Conservation (phyloP, 2,797 vertebrate species). For the Diplodus sargus region DNA sequence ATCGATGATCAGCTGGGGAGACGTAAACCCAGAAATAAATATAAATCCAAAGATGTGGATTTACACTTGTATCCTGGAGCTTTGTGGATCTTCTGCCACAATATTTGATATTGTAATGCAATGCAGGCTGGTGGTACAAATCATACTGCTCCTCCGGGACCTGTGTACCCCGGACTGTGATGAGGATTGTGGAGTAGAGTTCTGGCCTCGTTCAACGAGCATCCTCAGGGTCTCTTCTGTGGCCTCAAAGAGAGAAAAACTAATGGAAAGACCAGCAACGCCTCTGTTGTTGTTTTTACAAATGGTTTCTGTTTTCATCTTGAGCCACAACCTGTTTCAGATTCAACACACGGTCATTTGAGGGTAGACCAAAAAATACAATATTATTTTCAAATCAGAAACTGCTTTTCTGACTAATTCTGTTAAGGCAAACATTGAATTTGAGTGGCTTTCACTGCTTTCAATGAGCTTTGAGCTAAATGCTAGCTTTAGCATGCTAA, state of each 20-base stretch:
- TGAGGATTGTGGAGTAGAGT: neutral
- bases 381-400: slow-evolving; percentile 10
- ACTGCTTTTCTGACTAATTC: neutral
- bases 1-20: slow-evolving; percentile 54
- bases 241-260: neutral
- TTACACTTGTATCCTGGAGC: slow-evolving; percentile 5
- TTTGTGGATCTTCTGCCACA: slow-evolving; percentile 32
- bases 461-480: neutral
- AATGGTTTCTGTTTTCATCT: slow-evolving; percentile 8
- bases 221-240: slow-evolving; percentile 24
- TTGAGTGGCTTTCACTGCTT: neutral
- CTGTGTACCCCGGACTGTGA: neutral
- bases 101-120: slow-evolving; percentile 23
- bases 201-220: slow-evolving; percentile 7
- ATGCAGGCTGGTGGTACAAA: slow-evolving; percentile 26
- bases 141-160: slow-evolving; percentile 26
- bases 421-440: neutral
- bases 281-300: neutral
- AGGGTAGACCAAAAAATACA: slow-evolving; percentile 25
- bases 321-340: neutral
- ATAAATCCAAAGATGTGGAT: slow-evolving; percentile 14
- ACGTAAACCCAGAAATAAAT: slow-evolving; percentile 19
- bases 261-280: slow-evolving; percentile 12
- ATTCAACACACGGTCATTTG: slow-evolving; percentile 5
- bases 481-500: neutral